Conservation (phyloP, 2,888 invertebrate species). For the Dasypogon diadema region DNA sequence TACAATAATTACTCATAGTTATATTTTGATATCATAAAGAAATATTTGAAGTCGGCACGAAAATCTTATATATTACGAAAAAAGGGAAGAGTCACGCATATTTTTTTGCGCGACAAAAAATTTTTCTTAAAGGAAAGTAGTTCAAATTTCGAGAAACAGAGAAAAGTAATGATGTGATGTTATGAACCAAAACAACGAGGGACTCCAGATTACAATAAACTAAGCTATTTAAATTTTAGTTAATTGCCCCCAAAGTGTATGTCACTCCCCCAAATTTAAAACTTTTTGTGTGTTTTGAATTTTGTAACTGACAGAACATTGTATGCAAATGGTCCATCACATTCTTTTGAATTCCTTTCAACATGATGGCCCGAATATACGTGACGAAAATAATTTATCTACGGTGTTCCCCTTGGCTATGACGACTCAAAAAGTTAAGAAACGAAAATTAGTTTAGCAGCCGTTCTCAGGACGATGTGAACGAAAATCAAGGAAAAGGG, state of each 20-base stretch:
- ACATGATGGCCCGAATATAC: conserved; percentile 36
- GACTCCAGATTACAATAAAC: too few relatives aligned
- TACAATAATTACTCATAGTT: too few relatives aligned
- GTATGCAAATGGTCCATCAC: conserved; percentile 52
- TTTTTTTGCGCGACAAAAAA: too few relatives aligned
- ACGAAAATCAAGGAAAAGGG: conserved; percentile 8
- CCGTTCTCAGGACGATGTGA: conserved; percentile 14
- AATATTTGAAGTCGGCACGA: too few relatives aligned
- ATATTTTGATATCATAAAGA: too few relatives aligned
- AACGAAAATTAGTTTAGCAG: conserved; percentile 57
- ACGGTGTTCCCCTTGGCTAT: conserved; percentile 47
- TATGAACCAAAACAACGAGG: too few relatives aligned
- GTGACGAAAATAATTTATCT: conserved; percentile 55
- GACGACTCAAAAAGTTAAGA: conserved; percentile 56
- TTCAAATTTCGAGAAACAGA: too few relatives aligned
- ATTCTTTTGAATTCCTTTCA: conserved; percentile 51
- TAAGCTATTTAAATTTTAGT: background rate
- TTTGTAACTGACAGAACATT: conserved; percentile 48
- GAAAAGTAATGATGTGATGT: too few relatives aligned
- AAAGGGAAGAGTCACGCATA: too few relatives aligned
- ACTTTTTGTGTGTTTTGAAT: conserved; percentile 21
- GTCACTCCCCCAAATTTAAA: conserved; percentile 12
- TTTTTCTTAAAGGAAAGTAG: too few relatives aligned
- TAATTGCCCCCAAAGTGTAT: too few relatives aligned
- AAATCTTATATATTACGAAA: too few relatives aligned